These are phyloP conservation scores for Lophochroa leadbeateri DNA, from an alignment of 2,113 vertebrate genomes.

Conservation along the genomic window DNA sequence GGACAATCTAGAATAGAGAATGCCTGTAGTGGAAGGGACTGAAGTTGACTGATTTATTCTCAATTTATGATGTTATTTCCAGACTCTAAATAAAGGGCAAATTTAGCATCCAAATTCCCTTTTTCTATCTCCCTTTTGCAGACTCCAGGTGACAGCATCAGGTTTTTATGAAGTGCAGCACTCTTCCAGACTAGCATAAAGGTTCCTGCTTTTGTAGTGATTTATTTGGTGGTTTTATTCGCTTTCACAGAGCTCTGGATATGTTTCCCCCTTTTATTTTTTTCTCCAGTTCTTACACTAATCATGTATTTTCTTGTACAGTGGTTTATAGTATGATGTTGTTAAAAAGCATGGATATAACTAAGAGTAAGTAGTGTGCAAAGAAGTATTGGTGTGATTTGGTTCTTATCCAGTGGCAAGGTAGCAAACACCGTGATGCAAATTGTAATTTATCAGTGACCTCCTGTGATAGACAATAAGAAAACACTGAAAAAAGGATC, in stretches of 20 bases:
- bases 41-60: neutral
- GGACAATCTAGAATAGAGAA: neutral
- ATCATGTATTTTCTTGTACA: neutral
- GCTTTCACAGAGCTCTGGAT: neutral
- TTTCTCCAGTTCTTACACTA: neutral
- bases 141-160: neutral
- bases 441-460: neutral
- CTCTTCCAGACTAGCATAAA: neutral
- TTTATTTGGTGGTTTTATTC: neutral
- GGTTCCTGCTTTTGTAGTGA: neutral
- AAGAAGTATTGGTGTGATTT: neutral
- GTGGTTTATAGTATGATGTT: neutral
- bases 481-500: neutral
- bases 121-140: neutral
- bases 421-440: neutral
- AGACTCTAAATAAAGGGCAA: neutral
- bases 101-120: neutral
- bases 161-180: neutral
- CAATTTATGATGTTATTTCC: neutral
- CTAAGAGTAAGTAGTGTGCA: no score
- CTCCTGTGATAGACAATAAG: neutral
- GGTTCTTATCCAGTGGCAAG: neutral
- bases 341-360: neutral
- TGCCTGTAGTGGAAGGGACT: neutral
- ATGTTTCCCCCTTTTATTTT: neutral